Percentiles rank a stretch among this genome's conserved stretches.
Conservation (phyloP, 2,888 invertebrate genomes). For the Sylvicola cinctus region DNA sequence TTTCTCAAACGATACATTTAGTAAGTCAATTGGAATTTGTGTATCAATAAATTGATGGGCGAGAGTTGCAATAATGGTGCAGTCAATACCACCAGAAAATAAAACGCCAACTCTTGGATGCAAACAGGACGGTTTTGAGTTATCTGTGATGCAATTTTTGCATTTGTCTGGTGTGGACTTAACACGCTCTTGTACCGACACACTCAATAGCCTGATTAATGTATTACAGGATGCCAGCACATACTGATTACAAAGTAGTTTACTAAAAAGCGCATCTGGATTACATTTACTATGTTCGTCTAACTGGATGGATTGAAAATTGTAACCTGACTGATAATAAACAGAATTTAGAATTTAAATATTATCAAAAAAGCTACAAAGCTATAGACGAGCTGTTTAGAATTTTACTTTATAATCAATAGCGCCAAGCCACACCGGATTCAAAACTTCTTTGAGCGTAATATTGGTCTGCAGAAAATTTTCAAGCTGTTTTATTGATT, state of each 20-base stretch:
- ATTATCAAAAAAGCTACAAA: no score
- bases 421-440: constrained; percentile 9
- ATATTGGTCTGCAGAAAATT: constrained; percentile 7
- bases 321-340: not conserved
- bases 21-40: constrained; percentile 60
- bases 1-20: constrained; percentile 84
- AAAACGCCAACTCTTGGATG: constrained; percentile 59
- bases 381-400: not conserved
- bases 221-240: constrained; percentile 25
- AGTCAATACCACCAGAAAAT: constrained; percentile 95
- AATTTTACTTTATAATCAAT: not conserved
- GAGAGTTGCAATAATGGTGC: constrained; percentile 68
- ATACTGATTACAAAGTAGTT: constrained; percentile 21
- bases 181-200: constrained; percentile 37
- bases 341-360: no score
- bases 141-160: constrained; percentile 32
- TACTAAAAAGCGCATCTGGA: constrained; percentile 20
- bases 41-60: constrained; percentile 45
- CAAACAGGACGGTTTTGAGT: no score
- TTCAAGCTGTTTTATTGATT: constrained; percentile 3
- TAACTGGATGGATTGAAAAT: constrained; percentile 2
- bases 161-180: constrained; percentile 39
- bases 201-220: constrained; percentile 31
- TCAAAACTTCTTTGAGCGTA: constrained; percentile 1
- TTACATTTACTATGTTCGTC: constrained; percentile 16